Conservation (phyloP, 2,888 invertebrate species). For the Pyrocoelia pectoralis region DNA sequence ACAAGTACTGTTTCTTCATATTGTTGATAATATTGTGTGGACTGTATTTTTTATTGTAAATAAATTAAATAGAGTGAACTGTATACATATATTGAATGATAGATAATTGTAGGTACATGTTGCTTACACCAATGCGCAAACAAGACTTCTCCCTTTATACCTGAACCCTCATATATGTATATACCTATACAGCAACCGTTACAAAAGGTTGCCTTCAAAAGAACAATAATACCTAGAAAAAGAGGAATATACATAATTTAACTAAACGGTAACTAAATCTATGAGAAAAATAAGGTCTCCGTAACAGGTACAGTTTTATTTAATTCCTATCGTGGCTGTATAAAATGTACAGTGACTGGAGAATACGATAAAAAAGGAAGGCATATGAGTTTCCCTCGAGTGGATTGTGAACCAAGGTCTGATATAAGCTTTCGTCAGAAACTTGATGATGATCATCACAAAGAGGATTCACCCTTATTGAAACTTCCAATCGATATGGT, state of each 20-base stretch:
- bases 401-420: constrained; percentile 16
- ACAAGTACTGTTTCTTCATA: constrained; percentile 21
- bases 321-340: constrained; percentile 25
- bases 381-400: constrained; percentile 28
- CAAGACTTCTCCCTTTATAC: no score
- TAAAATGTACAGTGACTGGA: constrained; percentile 20
- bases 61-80: no score
- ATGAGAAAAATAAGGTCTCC: not conserved
- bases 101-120: no score
- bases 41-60: no score
- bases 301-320: constrained; percentile 20
- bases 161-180: no score
- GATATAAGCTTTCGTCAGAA: constrained; percentile 22
- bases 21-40: no score
- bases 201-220: no score
- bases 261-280: not conserved
- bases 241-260: not conserved
- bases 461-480: constrained; percentile 13
- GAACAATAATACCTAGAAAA: constrained; percentile 4
- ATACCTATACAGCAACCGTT: no score
- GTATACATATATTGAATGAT: no score
- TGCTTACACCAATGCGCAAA: no score
- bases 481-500: constrained; percentile 30
- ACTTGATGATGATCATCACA: constrained; percentile 19
- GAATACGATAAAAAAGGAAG: constrained; percentile 24